Evolutionary conservation across 2,888 invertebrate species (phyloP), one percentile per base, ranked within the genome.

Genomic region (Aethes cnicana): DNA sequence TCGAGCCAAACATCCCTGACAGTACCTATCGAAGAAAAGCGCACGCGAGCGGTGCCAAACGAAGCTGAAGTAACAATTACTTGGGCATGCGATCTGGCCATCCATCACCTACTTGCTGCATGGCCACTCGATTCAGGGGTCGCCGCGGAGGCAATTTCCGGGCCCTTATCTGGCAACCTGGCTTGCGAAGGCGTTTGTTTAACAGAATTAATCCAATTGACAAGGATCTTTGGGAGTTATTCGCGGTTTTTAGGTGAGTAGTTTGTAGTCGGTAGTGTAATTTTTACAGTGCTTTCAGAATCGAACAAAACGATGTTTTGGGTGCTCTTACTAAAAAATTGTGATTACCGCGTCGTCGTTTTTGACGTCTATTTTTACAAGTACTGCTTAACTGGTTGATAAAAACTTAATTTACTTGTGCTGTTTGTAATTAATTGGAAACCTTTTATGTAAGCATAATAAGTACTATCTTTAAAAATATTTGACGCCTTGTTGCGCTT

Each of bases 121-220:
- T 77, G 69, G 78, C 77, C 79, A 78, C 78, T 79, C 77, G 68
- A 77, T 74, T 75, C 63, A 77, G 81, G 83, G 47, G 47, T 53
- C 49, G 48, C 50, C 80, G 86, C 84, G 79, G 72, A 79, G 75
- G 85, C 84, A 89, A 88, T 89, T 89, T 88, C 88, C 88, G 85
- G 74, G 61, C 63, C 74, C 85, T 87, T 88, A 87, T 88, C 87
- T 82, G 63, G 66, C 69, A 69, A 69, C 75, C 74, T 71, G n/a
- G 71, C 71, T 58, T 77, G 76, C 78, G 74, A 78, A 56, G 57
- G 61, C 65, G 83, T 86, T 86, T 84, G 84, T 82, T 85, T 84
- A 85, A 84, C 82, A 80, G 79, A 85, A 87, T 87, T 86, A 86
- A 86, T 84, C 71, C 77, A 61, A 65, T 63, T 68, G 74, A 74